Evolutionary conservation across 2,113 vertebrate species (phyloP), one percentile per base, ranked within the genome.

Genomic region (Zootoca vivipara): DNA sequence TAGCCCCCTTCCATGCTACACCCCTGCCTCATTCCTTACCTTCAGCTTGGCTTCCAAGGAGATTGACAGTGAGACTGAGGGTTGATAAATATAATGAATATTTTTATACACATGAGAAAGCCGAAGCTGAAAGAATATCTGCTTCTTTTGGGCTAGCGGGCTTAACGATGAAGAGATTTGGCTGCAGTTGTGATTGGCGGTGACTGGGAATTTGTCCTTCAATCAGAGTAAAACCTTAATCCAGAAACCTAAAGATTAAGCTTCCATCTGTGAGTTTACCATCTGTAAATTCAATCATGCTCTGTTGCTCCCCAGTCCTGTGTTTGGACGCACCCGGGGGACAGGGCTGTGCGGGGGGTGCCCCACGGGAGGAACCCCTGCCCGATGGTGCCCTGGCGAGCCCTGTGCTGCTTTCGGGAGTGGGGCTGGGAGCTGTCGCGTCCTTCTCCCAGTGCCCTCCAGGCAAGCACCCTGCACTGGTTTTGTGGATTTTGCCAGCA

Each of bases 171-270:
- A 40, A 70, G 83, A 91, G 91, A 90, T 92, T 7, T 83, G 64
- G n/a, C 78, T 0, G 0, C 35, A 79, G 5, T 0, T 40, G 62
- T 38, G 87, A 90, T 93, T 4, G 9, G 89, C 87, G 35, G 89
- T 90, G 75, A 83, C 91, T 72, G 92, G 89, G 91, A 91, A 93
- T 88, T 82, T 95, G 90, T 33, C 35, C 91, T 91, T 95, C 89
- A 69, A 91, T 95, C 91, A 75, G 92, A 89, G 73, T 93, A 94
- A 95, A 94, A 79, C 80, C 90, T 91, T 95, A 93, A 92, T 93
- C 95, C 95, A 91, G 87, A 77, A 94, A 90, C 90, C 92, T 93
- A 91, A 86, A 81, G 92, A 86, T 0, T 95, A 96, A 95, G 93
- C 91, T 92, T 93, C 75, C 81, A 95, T 95, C 94, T 94, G 94